These are phyloP conservation scores for Drosophila vallismaia DNA, from an alignment of 2,888 invertebrate species.

Conservation along the genomic window DNA sequence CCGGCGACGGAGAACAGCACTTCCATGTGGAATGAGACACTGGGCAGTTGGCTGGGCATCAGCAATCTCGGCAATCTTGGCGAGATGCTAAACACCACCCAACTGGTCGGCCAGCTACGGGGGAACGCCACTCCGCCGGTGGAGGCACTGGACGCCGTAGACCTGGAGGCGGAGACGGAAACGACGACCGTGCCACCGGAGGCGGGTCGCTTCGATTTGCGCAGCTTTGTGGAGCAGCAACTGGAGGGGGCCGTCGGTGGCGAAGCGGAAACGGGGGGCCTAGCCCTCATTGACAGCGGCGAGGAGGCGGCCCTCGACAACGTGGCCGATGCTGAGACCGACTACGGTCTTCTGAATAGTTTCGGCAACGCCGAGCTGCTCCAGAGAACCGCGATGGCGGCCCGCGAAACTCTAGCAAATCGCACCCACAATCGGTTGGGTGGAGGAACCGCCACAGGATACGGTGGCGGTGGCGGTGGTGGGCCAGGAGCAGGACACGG, in stretches of 20 bases:
- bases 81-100: constrained; percentile 56
- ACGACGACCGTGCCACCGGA: constrained; percentile 25
- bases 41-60: constrained; percentile 59
- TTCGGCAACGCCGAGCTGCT: constrained; percentile 64
- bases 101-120: constrained; percentile 13
- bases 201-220: constrained; percentile 55
- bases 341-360: constrained; percentile 72
- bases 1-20: constrained; percentile 23
- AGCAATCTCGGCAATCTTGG: constrained; percentile 32
- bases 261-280: constrained; percentile 64
- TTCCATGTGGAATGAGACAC: constrained; percentile 50
- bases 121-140: neutral
- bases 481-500: constrained; percentile 15
- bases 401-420: constrained; percentile 38
- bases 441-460: neutral
- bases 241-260: constrained; percentile 48
- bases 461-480: constrained; percentile 18
- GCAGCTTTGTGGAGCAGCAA: constrained; percentile 68
- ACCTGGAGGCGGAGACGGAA: constrained; percentile 3
- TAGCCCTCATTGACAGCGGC: constrained; percentile 82
- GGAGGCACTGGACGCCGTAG: neutral
- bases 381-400: constrained; percentile 56
- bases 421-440: constrained; percentile 5
- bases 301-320: constrained; percentile 74
- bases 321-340: constrained; percentile 70